Base-by-base conservation (phyloP, 2,113 vertebrate genomes). In the Athene cunicularia region DNA sequence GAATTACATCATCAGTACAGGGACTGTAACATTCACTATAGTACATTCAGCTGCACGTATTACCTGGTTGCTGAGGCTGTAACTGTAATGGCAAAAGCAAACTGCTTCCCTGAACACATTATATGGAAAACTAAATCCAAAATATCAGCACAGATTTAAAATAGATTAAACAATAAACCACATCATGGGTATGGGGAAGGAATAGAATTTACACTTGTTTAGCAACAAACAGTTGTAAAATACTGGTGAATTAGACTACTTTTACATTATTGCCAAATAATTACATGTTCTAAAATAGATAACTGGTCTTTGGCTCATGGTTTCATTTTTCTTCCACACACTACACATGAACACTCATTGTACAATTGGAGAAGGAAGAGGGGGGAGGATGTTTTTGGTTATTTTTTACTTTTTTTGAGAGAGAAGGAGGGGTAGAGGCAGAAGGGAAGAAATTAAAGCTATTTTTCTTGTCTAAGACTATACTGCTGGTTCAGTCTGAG, bases 401-500 rank as follows among this genome's bases (percentile, higher is more conserved):
- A 22, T 81, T 49, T 75, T 59, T n/a, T 49, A 7, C 7, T 96
- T 67, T 85, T 37, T 73, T 94, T 39, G 43, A 56, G 11, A 19
- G 45, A 47, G 43, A 45, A 45, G 43, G 43, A 45, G 43, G 43
- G 43, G 43, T 45, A 77, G 14, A 73, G 9, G 8, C 26, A 81
- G 33, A 72, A 73, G 14, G 6, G 26, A 56, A 84, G 79, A 84
- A 74, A 94, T 49, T 70, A 96, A 85, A 95, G 37, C 4, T 1
- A 76, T 96, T 97, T 94, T 95, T 96, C 72, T 96, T 96, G 70
- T 67, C 53, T 84, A 90, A 88, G 35, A 82, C 80, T 94, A 84
- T 53, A 32, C 9, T 27, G 47, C 17, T 58, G 30, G 35, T 72
- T 90, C 35, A 56, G 11, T 35, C 45, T 73, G 18, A 63, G 49